These are phyloP conservation scores for Elmis aenea DNA, from an alignment of 2,888 invertebrate species.

Conservation along the genomic window DNA sequence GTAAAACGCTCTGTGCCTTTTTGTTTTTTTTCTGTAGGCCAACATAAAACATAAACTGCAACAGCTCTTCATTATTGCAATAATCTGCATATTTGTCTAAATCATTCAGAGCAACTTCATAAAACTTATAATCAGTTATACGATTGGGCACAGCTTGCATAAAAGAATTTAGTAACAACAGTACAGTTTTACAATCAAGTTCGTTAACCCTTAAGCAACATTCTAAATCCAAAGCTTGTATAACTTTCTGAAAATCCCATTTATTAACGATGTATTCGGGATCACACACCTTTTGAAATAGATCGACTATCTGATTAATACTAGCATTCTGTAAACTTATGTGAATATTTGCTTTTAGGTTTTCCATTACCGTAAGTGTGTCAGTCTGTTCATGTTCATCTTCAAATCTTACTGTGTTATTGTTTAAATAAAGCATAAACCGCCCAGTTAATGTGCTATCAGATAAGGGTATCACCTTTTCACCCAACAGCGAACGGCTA, in stretches of 20 bases:
- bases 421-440: conserved; percentile 18
- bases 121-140: conserved; percentile 36
- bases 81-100: conserved; percentile 26
- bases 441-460: conserved; percentile 20
- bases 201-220: conserved; percentile 32
- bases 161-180: conserved; percentile 35
- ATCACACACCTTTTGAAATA: conserved; percentile 12
- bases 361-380: conserved; percentile 11
- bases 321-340: conserved; percentile 13
- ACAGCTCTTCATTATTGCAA: conserved; percentile 34
- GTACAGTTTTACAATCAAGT: conserved; percentile 28
- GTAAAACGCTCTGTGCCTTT: conserved; percentile 31
- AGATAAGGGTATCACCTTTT: conserved; percentile 9
- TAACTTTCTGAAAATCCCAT: conserved; percentile 24
- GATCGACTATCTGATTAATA: conserved; percentile 15
- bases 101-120: conserved; percentile 31
- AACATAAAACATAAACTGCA: conserved; percentile 43
- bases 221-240: conserved; percentile 36
- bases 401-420: conserved; percentile 6
- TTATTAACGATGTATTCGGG: conserved; percentile 11
- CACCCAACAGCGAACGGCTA: too few relatives aligned
- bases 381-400: neutral
- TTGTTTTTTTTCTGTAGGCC: conserved; percentile 38
- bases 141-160: conserved; percentile 35
- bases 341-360: conserved; percentile 7